phyloP scores from a whole-genome alignment of 2,113 vertebrate genomes.

The Aythya baeri region DNA sequence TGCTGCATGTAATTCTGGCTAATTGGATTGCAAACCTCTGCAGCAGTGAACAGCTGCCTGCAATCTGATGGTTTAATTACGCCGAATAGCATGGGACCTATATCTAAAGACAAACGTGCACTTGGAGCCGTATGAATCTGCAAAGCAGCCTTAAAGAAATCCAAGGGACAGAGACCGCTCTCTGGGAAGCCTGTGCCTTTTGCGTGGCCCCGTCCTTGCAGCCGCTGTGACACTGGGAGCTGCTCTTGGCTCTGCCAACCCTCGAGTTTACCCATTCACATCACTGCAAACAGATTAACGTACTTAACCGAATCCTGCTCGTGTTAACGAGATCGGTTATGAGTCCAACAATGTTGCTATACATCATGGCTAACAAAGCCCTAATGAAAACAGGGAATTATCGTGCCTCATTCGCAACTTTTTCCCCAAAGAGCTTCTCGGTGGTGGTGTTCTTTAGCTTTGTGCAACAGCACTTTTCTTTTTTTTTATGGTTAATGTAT shows the following conservation, averaged over 20 bases:
- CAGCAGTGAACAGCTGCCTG: neutral
- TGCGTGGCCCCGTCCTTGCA: neutral
- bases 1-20: neutral
- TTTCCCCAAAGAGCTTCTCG: neutral
- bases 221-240: neutral
- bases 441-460: neutral
- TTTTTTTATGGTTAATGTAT: neutral
- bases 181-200: neutral
- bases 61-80: neutral
- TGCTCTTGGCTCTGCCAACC: neutral
- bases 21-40: neutral
- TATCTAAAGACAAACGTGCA: accelerated
- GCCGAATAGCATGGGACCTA: accelerated
- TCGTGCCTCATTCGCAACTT: neutral
- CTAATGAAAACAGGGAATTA: neutral
- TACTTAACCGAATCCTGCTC: neutral
- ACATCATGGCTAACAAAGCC: neutral
- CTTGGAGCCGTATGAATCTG: accelerated
- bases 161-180: neutral
- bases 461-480: neutral
- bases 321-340: neutral
- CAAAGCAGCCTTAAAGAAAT: neutral
- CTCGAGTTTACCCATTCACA: neutral
- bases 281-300: neutral
- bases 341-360: neutral